These are phyloP conservation scores for Psettodes erumei DNA, from an alignment of 2,113 vertebrate species.

Conservation along the genomic window DNA sequence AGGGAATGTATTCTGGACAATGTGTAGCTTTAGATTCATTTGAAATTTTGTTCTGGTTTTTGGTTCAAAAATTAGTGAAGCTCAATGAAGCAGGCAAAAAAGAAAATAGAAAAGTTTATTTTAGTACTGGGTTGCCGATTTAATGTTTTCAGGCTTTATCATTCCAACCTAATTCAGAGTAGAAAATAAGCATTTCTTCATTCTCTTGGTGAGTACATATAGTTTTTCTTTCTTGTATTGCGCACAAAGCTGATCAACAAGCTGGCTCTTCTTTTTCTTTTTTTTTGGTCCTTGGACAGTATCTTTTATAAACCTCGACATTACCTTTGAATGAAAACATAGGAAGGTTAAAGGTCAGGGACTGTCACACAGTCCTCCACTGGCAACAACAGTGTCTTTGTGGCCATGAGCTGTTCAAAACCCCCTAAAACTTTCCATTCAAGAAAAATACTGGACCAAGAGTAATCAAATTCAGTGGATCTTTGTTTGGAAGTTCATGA, in stretches of 20 bases:
- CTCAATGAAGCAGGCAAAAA: background rate
- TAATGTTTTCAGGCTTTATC: background rate
- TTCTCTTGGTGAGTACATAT: too few species aligned
- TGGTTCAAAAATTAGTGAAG: background rate
- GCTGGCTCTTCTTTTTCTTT: background rate
- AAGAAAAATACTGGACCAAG: background rate
- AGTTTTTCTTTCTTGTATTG: background rate
- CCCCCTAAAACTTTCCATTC: background rate
- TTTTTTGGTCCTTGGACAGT: background rate
- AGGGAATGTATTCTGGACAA: background rate
- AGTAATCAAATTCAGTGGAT: background rate
- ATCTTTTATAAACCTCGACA: background rate
- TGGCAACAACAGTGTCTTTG: slow-evolving; percentile 1
- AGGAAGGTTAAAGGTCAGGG: slow-evolving; percentile 49
- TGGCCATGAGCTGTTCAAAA: background rate
- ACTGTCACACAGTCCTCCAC: background rate
- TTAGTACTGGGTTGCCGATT: background rate
- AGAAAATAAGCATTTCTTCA: background rate
- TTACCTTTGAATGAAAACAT: background rate
- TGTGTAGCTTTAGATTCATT: slow-evolving; percentile 3
- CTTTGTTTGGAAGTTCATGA: background rate
- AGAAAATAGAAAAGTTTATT: background rate
- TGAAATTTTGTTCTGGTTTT: background rate
- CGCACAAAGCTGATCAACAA: background rate
- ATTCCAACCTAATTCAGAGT: background rate